Evolutionary conservation across 2,888 invertebrate species (phyloP).

Genomic region (Diplazon laetatorius): DNA sequence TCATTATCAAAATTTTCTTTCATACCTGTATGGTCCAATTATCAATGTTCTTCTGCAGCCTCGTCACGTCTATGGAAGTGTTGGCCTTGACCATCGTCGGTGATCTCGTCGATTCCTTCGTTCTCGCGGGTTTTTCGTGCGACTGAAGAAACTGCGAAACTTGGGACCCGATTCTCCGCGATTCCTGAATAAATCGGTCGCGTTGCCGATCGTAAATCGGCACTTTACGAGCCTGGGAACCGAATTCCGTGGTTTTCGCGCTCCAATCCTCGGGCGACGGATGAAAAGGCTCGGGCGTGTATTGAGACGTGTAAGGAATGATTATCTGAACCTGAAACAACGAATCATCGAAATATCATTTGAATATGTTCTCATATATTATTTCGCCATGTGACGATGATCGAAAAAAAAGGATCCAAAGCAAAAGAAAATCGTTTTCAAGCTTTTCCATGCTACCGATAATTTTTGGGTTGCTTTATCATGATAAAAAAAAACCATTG

Average conservation of each 20-base stretch:
- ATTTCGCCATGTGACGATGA: too few species aligned
- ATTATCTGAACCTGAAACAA: slow-evolving; percentile 92
- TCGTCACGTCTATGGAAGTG: slow-evolving; percentile 88
- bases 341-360: slow-evolving; percentile 83
- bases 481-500: slow-evolving; percentile 66
- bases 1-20: neutral
- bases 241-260: slow-evolving; percentile 72
- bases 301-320: slow-evolving; percentile 89
- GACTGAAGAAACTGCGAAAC: slow-evolving; percentile 65
- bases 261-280: slow-evolving; percentile 72
- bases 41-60: slow-evolving; percentile 92
- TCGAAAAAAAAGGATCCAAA: too few species aligned
- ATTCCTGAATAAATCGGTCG: slow-evolving; percentile 55
- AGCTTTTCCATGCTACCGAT: too few species aligned
- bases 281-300: slow-evolving; percentile 84
- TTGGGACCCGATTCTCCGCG: slow-evolving; percentile 42
- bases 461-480: too few species aligned
- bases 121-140: slow-evolving; percentile 78
- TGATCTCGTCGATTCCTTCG: slow-evolving; percentile 62
- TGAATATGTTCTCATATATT: too few species aligned
- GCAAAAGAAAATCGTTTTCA: too few species aligned
- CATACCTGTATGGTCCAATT: slow-evolving; percentile 88
- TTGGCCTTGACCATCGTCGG: slow-evolving; percentile 73
- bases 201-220: slow-evolving; percentile 42
- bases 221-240: slow-evolving; percentile 59